Evolutionary conservation across 2,888 invertebrate species (phyloP), one percentile per base, ranked within the genome.

Genomic region (Agrotis puta): DNA sequence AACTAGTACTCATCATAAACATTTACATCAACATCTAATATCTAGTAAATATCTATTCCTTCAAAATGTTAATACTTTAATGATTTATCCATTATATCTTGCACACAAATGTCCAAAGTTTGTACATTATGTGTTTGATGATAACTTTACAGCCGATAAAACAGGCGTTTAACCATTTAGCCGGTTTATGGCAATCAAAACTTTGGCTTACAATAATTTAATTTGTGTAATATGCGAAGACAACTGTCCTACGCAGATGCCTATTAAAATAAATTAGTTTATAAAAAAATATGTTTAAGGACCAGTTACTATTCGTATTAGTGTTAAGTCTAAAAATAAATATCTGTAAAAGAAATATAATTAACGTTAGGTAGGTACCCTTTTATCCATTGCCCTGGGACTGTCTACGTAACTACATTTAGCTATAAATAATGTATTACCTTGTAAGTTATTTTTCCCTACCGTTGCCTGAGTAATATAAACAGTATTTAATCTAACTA

Each of bases 51-150:
- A 33, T 33, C 9, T n/a, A 48, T 18, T 16, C 6, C 14, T 39
- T 68, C 0, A 50, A n/a, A n/a, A 39, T 33, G 16, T 22, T 47
- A 18, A 65, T 47, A 65, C 22, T 47, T 48, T 22, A 20, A 20
- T 11, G 20, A 62, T 39, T 74, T 69, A 47, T 64, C 54, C 68
- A 51, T 51, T 63, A 74, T 77, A 77, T 58, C 51, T 48, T 67
- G 67, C 53, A 24, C 56, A 67, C 45, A 67, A 86, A 85, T 74
- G 85, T 57, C 53, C 61, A 24, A 88, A 88, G 77, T 88, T 88
- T 78, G 50, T 68, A 69, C 81, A 77, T 87, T 79, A 82, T 61
- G 57, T 59, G 69, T 64, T 70, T 72, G 64, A 74, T 81, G 74
- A 83, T 76, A 78, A 70, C 66, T 65, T 77, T 47, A 43, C 62